phyloP scores from a whole-genome alignment of 2,113 vertebrate genomes.

The Myocastor coypus region DNA sequence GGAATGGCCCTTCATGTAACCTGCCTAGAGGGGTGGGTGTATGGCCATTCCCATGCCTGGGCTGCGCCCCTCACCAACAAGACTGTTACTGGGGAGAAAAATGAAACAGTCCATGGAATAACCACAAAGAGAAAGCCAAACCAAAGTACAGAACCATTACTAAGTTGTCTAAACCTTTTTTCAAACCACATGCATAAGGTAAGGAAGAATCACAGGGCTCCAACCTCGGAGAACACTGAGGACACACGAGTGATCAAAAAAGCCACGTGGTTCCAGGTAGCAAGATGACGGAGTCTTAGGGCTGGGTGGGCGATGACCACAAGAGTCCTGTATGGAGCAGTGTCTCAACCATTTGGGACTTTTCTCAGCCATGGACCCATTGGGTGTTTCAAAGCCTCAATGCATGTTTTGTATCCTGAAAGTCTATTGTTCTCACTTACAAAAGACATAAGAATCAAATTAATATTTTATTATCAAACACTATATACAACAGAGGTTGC shows the following conservation, averaged over 20 bases:
- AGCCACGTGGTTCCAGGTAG: conserved; percentile 84
- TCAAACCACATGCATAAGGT: conserved; percentile 86
- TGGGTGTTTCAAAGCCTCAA: conserved; percentile 90
- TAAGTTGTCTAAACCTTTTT: conserved; percentile 84
- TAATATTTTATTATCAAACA: conserved; percentile 99
- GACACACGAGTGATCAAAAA: conserved; percentile 88
- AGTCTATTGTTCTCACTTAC: conserved; percentile 95
- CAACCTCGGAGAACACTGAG: conserved; percentile 86
- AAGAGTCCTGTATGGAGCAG: conserved; percentile 86
- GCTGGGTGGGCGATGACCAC: conserved; percentile 83
- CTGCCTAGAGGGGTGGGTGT: conserved; percentile 80
- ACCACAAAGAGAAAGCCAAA: conserved; percentile 77
- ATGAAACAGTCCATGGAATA: conserved; percentile 78
- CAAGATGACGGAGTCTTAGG: conserved; percentile 85
- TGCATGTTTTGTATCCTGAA: conserved; percentile 92
- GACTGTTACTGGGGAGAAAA: conserved; percentile 83
- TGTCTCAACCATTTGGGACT: conserved; percentile 84
- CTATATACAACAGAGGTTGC: conserved; percentile 99
- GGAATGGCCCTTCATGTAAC: conserved; percentile 81
- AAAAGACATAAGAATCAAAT: conserved; percentile 99
- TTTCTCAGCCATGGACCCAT: conserved; percentile 86
- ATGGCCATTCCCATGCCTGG: conserved; percentile 89
- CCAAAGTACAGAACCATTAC: conserved; percentile 73
- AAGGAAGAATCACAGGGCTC: conserved; percentile 79
- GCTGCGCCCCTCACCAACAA: conserved; percentile 88